Percentiles rank a stretch among this genome's conserved stretches.
Evolutionary conservation across 2,797 vertebrate species (phyloP).

Genomic region (Lutjanus campechanus): DNA sequence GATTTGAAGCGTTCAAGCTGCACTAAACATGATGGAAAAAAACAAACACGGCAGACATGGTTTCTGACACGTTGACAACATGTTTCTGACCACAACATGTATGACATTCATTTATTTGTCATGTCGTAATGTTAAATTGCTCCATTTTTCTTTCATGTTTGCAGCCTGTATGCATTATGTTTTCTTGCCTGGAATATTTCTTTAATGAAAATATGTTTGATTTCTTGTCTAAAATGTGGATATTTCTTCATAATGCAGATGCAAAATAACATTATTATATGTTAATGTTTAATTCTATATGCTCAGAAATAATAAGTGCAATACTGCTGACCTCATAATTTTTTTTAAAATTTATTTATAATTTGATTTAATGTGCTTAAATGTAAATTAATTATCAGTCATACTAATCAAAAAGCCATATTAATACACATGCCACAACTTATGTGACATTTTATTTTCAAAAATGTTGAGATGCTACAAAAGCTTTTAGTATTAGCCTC

Average conservation of each 20-base stretch:
- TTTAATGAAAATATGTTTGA: neutral
- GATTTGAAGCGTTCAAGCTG: slow-evolving; percentile 63
- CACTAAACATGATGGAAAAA: slow-evolving; percentile 35
- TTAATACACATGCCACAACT: neutral
- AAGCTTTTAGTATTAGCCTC: neutral
- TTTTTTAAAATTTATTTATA: neutral
- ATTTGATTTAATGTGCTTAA: neutral
- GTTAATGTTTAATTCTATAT: neutral
- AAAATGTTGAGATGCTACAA: neutral
- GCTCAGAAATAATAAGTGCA: neutral
- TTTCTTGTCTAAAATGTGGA: neutral
- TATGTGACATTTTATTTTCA: neutral
- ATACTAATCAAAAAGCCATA: neutral
- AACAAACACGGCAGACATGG: neutral
- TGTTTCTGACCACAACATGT: slow-evolving; percentile 22
- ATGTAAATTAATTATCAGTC: neutral
- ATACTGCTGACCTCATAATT: rapidly evolving
- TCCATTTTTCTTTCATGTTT: neutral
- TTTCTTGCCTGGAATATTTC: neutral
- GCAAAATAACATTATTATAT: neutral
- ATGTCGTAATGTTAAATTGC: slow-evolving; percentile 8
- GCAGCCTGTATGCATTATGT: neutral
- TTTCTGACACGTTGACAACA: slow-evolving; percentile 23
- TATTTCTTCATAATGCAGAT: neutral
- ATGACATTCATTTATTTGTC: slow-evolving; percentile 9